Evolutionary conservation across 2,888 invertebrate species (phyloP).

Genomic region (Iselma pallidipennis): DNA sequence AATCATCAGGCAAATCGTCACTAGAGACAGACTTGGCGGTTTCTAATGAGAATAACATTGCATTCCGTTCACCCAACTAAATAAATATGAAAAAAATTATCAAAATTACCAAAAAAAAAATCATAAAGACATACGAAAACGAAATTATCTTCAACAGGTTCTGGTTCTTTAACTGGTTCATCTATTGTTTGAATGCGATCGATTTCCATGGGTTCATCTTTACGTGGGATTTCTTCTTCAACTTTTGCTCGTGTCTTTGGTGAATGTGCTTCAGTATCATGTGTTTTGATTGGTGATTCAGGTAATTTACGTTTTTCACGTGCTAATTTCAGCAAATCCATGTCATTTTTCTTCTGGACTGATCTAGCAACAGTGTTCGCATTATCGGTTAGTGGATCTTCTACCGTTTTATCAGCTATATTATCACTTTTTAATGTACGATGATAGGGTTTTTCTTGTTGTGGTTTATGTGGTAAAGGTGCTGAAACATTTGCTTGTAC

Average conservation of each 20-base stretch:
- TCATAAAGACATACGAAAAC: constrained; percentile 51
- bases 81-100: not conserved
- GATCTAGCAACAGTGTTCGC: constrained; percentile 18
- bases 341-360: constrained; percentile 28
- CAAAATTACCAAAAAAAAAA: not conserved
- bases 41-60: constrained; percentile 70
- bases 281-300: constrained; percentile 35
- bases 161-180: constrained; percentile 22
- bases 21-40: constrained; percentile 65
- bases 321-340: constrained; percentile 40
- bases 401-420: constrained; percentile 7
- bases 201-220: constrained; percentile 41
- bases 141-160: constrained; percentile 47
- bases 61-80: constrained; percentile 74
- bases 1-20: constrained; percentile 82
- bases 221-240: too few relatives aligned
- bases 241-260: constrained; percentile 13
- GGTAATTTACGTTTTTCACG: constrained; percentile 35
- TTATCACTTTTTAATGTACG: constrained; percentile 30
- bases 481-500: constrained; percentile 74
- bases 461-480: constrained; percentile 56
- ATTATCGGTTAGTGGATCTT: not conserved
- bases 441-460: constrained; percentile 53
- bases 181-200: constrained; percentile 27
- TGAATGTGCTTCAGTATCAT: constrained; percentile 7